Base-by-base conservation (phyloP, 2,888 invertebrate genomes). In the Nematopogon swammerdamellus region DNA sequence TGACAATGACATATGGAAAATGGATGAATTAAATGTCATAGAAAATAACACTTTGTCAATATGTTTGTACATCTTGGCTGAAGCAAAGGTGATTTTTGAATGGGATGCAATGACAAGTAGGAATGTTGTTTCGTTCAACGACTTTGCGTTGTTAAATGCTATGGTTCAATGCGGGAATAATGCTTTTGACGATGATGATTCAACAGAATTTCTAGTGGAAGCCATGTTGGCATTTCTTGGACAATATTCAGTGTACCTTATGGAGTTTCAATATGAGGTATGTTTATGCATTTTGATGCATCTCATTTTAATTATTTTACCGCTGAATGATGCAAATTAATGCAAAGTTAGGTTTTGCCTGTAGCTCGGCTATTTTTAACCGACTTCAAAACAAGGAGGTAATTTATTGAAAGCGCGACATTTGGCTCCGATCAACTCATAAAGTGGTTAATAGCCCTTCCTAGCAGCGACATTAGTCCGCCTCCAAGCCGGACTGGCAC, bases 231-330 rank as follows among this genome's bases (percentile, higher is more conserved):
- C 53, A n/a, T 65, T 66, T 46, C 42, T 65, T 2, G 59, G 56
- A 14, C 60, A 58, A n/a, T 68, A 59, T 50, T 49, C 57, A 17
- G 56, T 55, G 3, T 54, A 56, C 10, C 48, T 68, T 4, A 30
- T 65, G 45, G 62, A 63, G 16, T 18, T 54, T 1, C 51, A 63
- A 14, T 52, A 57, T 51, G 56, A 60, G 65, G 71, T 72, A 53
- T 55, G 58, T n/a, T n/a, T 19, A 20, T 16, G 29, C 16, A 17
- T 47, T 47, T n/a, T 18, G 20, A n/a, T n/a, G n/a, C n/a, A n/a
- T n/a, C n/a, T n/a, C n/a, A n/a, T n/a, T n/a, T n/a, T n/a, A n/a
- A n/a, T n/a, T n/a, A n/a, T n/a, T n/a, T n/a, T n/a, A n/a, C n/a
- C n/a, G n/a, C n/a, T n/a, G n/a, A n/a, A n/a, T n/a, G n/a, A n/a